Evolutionary conservation across 2,113 vertebrate species (phyloP), one percentile per base, ranked within the genome.

Genomic region (Speoplatyrhinus poulsoni): DNA sequence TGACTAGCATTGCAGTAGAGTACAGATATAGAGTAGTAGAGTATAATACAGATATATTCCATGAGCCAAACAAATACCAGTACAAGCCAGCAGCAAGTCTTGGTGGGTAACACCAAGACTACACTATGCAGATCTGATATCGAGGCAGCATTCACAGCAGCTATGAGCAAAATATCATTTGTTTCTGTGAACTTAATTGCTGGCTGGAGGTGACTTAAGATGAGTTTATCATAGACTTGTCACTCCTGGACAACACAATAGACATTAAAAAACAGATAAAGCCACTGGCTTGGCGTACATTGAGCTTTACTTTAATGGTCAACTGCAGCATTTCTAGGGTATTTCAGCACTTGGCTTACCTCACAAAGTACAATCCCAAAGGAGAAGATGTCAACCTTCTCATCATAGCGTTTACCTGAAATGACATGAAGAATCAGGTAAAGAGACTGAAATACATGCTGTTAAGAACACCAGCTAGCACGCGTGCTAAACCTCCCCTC

Each of bases 371-470:
- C 93, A 50, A 99, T 99, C 67, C 97, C 97, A 80, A 95, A 99
- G 13, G 97, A 99, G 90, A 99, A 99, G 81, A 98, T 92, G 72
- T 99, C 97, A 90, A 99, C 97, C 2, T 95, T 98, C 85, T 98
- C 97, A 59, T 99, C 96, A 0, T 99, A 99, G 84, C 95, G 96
- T 90, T 99, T 97, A 67, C 96, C 97, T 99, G 83, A 60, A 83
- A 80, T 36, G 71, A 85, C 82, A 79, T 12, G 9, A 54, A 52
- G 49, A 32, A 70, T 65, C 0, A 69, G 58, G 6, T n/a, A 36
- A 65, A 62, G 10, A 10, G 46, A 49, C 19, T 54, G 9, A 11
- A 1, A 9, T 48, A 62, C 7, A 64, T 5, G n/a, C 32, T 9
- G 0, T 9, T 4, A 57, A 1, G 19, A 55, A 19, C 13, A 56